phyloP scores from a whole-genome alignment of 2,888 invertebrate species.

The Andrena trimmerana region DNA sequence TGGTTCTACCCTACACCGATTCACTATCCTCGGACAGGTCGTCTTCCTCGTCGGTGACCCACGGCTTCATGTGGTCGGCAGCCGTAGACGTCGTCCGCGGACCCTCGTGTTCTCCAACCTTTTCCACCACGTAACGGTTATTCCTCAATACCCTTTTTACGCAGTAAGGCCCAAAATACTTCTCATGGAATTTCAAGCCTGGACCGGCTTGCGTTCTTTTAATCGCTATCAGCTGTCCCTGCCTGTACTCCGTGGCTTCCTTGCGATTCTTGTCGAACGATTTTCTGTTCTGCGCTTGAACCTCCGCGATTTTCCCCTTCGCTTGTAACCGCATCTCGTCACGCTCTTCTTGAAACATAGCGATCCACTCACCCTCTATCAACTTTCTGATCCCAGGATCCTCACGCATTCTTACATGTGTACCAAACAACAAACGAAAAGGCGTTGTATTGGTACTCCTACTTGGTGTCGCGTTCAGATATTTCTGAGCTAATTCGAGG shows the following conservation, averaged over 20 bases:
- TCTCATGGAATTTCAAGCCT: neutral
- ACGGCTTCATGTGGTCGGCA: neutral
- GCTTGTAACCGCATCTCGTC: neutral
- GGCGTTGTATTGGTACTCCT: no score
- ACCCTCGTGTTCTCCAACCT: neutral
- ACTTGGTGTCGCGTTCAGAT: no score
- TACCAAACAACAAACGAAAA: neutral
- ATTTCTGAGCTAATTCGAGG: no score
- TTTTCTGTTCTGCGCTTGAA: neutral
- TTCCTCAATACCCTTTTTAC: neutral
- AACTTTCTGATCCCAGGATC: neutral
- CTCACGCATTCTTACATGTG: constrained; percentile 4
- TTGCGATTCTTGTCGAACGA: neutral
- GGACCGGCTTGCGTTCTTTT: neutral
- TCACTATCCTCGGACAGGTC: neutral
- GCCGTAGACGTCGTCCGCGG: neutral
- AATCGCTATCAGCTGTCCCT: neutral
- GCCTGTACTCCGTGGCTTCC: neutral
- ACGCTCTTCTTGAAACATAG: neutral
- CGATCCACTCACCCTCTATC: constrained; percentile 1
- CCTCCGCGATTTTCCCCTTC: neutral
- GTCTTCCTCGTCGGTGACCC: neutral
- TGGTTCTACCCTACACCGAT: neutral
- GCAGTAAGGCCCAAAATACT: neutral
- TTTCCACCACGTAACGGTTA: neutral